Evolutionary conservation across 1,140 invertebrate genomes (phyloP).

Genomic region (Rhopalosiphum padi): DNA sequence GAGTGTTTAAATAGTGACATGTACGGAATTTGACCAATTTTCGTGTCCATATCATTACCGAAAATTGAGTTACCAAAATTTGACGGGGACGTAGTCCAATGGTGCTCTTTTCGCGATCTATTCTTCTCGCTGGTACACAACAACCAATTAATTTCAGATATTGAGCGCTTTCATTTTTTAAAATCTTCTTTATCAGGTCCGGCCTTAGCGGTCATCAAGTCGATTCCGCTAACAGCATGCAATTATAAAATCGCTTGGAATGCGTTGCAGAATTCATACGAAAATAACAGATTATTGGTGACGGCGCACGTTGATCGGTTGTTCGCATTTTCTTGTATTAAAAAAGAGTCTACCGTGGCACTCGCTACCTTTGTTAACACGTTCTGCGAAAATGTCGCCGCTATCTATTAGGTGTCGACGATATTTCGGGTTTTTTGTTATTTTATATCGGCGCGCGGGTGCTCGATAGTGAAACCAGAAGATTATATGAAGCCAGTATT

Average conservation of each 20-base stretch:
- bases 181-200: not conserved
- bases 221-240: not conserved
- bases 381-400: not conserved
- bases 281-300: conserved; percentile 21
- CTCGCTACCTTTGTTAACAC: not conserved
- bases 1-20: too few relatives aligned
- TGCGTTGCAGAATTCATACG: not conserved
- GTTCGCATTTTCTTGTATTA: not conserved
- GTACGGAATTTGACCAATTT: too few relatives aligned
- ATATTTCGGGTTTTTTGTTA: not conserved
- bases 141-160: not conserved
- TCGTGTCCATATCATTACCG: not conserved
- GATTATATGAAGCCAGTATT: not conserved
- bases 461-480: not conserved
- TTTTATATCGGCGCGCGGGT: too few relatives aligned
- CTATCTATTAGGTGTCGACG: not conserved
- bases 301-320: not conserved
- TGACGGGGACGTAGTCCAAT: not conserved
- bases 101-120: not conserved
- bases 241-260: not conserved
- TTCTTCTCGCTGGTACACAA: not conserved
- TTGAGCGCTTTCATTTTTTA: conserved; percentile 32
- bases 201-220: not conserved
- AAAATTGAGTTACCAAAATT: not conserved
- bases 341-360: not conserved